Conservation (phyloP, 1,140 invertebrate species). For the Pachypeltis micranthus region DNA sequence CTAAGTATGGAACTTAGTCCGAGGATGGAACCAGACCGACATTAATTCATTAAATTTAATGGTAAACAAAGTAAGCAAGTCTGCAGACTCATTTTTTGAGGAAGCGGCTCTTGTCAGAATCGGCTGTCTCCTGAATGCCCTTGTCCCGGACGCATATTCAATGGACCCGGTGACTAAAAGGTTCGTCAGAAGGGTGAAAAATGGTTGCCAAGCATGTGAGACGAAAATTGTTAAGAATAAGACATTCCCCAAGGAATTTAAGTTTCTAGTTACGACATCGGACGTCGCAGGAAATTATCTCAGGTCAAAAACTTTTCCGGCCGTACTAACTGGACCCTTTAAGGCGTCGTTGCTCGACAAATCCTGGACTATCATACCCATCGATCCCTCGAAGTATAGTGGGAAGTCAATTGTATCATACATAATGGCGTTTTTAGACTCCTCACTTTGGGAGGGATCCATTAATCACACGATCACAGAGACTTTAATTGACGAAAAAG, state of each 20-base stretch:
- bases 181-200: neutral
- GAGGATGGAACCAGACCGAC: too few relatives aligned
- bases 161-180: neutral
- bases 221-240: too few relatives aligned
- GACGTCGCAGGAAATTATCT: neutral
- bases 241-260: too few relatives aligned
- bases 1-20: too few relatives aligned
- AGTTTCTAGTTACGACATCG: too few relatives aligned
- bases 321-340: neutral
- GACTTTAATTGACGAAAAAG: neutral
- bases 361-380: neutral
- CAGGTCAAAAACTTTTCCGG: neutral
- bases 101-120: too few relatives aligned
- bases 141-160: neutral
- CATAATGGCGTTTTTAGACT: neutral
- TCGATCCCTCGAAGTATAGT: neutral
- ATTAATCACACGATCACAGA: neutral
- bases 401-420: neutral
- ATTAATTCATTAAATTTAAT: too few relatives aligned
- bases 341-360: neutral
- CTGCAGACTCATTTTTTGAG: too few relatives aligned
- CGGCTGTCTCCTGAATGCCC: neutral
- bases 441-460: neutral
- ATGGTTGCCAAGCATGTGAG: too few relatives aligned
- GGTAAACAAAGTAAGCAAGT: too few relatives aligned